phyloP scores from a whole-genome alignment of 64 coral and sea anemone genomes.

The Montipora cactus region DNA sequence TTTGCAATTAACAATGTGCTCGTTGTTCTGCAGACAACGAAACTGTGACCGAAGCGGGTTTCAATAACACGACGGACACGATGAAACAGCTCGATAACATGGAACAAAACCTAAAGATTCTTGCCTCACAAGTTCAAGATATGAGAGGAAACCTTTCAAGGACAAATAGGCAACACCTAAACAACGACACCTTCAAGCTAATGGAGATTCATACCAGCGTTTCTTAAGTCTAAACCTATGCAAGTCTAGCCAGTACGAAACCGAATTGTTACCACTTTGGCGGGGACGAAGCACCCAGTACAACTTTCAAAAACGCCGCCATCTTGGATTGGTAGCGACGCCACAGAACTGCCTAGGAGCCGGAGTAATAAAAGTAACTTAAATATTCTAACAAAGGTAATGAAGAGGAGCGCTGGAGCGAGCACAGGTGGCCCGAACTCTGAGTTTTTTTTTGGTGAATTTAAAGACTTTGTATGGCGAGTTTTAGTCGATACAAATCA shows the following conservation, averaged over 20 bases:
- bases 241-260: too few relatives aligned
- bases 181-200: background rate
- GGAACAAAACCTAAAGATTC: conserved; percentile 11
- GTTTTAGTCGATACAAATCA: too few relatives aligned
- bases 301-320: too few relatives aligned
- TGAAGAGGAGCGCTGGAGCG: too few relatives aligned
- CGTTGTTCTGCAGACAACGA: background rate
- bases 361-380: too few relatives aligned
- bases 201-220: background rate
- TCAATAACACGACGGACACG: background rate
- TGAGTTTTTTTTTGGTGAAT: too few relatives aligned
- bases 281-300: too few relatives aligned
- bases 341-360: too few relatives aligned
- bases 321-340: too few relatives aligned
- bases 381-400: too few relatives aligned
- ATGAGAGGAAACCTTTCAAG: conserved; percentile 9
- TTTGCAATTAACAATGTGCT: background rate
- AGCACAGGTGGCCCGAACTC: too few relatives aligned
- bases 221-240: background rate
- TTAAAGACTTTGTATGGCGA: too few relatives aligned
- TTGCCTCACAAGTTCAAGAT: background rate
- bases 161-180: background rate
- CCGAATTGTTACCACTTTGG: background rate
- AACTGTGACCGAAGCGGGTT: background rate
- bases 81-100: background rate